phyloP scores from a whole-genome alignment of 2,888 invertebrate species.

The Caenorhabditis japonica region DNA sequence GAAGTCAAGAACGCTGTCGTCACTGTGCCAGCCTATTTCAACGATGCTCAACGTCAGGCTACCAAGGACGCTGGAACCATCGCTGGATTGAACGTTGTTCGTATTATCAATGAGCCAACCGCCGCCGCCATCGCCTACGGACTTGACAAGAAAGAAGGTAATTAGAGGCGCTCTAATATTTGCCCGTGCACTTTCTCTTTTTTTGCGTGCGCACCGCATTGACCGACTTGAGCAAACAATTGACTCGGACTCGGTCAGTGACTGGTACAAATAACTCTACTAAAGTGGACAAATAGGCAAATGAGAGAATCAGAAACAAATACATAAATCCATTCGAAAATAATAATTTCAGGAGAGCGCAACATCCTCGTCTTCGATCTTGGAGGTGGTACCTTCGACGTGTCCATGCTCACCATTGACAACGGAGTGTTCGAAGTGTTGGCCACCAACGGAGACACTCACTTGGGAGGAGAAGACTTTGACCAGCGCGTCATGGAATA shows the following conservation, averaged over 20 bases:
- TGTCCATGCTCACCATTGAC: slow-evolving; percentile 97
- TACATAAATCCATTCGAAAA: too few species aligned
- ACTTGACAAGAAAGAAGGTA: slow-evolving; percentile 78
- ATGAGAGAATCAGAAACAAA: slow-evolving; percentile 3
- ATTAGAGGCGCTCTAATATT: slow-evolving; percentile 38
- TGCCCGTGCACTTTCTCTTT: slow-evolving; percentile 30
- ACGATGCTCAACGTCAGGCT: slow-evolving; percentile 95
- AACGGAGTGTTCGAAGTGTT: slow-evolving; percentile 93
- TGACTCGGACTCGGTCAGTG: slow-evolving; percentile 45
- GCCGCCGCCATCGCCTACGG: slow-evolving; percentile 77
- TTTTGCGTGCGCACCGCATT: too few species aligned
- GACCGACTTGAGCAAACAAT: slow-evolving; percentile 52
- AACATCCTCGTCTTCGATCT: slow-evolving; percentile 98
- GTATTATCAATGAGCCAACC: slow-evolving; percentile 89
- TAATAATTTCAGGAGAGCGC: slow-evolving; percentile 82
- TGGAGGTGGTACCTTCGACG: slow-evolving; percentile 99
- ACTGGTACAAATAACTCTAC: slow-evolving; percentile 44
- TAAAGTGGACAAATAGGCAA: slow-evolving; percentile 23
- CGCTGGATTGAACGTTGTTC: slow-evolving; percentile 82
- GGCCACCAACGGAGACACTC: slow-evolving; percentile 73
- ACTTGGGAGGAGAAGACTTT: slow-evolving; percentile 90
- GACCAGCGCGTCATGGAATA: slow-evolving; percentile 83
- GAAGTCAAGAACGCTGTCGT: slow-evolving; percentile 89
- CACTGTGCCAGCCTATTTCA: slow-evolving; percentile 98
- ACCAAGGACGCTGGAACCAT: slow-evolving; percentile 92